Evolutionary conservation across 2,797 vertebrate genomes (phyloP).

Genomic region (Cossypha polioptera): DNA sequence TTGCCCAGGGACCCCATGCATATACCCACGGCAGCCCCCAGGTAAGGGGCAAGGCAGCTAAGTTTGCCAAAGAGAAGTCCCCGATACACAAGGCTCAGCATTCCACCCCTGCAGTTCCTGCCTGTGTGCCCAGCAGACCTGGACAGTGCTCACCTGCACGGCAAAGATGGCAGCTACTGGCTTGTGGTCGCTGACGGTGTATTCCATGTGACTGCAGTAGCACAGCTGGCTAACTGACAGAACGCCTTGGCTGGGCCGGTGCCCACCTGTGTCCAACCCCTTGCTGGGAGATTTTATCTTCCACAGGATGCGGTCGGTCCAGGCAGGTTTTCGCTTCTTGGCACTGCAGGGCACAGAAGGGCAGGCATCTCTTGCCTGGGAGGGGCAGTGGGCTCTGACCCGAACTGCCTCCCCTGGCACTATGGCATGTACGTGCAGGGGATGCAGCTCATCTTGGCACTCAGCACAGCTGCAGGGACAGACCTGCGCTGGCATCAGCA

Average conservation of each 20-base stretch:
- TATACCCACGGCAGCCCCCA: neutral
- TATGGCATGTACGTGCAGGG: rapidly evolving
- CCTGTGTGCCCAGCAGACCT: neutral
- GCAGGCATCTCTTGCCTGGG: neutral
- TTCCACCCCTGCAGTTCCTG: neutral
- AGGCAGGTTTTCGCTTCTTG: slow-evolving; percentile 96
- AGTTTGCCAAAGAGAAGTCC: neutral
- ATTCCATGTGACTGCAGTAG: slow-evolving; percentile 96
- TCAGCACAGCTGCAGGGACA: neutral
- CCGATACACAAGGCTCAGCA: rapidly evolving
- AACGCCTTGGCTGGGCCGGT: slow-evolving; percentile 71
- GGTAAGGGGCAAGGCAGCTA: neutral
- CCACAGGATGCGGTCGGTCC: slow-evolving; percentile 98
- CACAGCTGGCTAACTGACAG: slow-evolving; percentile 88
- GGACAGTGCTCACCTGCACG: slow-evolving; percentile 82
- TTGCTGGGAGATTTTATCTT: slow-evolving; percentile 81
- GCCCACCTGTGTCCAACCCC: slow-evolving; percentile 74
- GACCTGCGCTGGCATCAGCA: neutral
- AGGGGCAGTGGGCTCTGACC: neutral
- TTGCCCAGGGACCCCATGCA: neutral
- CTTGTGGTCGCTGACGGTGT: slow-evolving; percentile 93
- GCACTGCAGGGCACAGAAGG: slow-evolving; percentile 76
- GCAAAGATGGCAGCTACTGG: slow-evolving; percentile 94
- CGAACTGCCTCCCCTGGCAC: neutral
- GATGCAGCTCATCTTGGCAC: rapidly evolving